Evolutionary conservation across 2,888 invertebrate species (phyloP).

Genomic region (Lochmaea crataegi): DNA sequence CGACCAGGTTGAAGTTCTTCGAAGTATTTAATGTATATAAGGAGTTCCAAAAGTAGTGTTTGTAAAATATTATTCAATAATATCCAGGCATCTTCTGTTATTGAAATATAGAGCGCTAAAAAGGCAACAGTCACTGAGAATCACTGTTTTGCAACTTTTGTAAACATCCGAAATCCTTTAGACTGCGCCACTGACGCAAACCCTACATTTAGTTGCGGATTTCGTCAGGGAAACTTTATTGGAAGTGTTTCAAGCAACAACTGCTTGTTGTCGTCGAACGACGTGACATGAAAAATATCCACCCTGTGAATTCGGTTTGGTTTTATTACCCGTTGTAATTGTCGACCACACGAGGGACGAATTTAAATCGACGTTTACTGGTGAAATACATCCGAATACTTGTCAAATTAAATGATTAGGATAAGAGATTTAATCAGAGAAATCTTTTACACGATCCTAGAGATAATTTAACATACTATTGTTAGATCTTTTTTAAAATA

Average conservation of each 20-base stretch:
- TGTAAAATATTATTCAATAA: no score
- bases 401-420: neutral
- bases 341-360: conserved; percentile 42
- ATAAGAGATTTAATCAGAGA: neutral
- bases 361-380: conserved; percentile 35
- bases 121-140: no score
- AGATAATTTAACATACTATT: no score
- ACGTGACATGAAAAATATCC: conserved; percentile 47
- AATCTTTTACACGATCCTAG: neutral
- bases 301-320: conserved; percentile 47
- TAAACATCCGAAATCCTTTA: neutral
- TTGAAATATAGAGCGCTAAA: no score
- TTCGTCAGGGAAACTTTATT: conserved; percentile 34
- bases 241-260: conserved; percentile 44
- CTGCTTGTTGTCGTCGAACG: conserved; percentile 44
- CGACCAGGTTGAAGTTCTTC: no score
- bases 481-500: no score
- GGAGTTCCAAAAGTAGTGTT: no score
- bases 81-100: no score
- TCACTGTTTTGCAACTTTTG: no score
- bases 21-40: no score
- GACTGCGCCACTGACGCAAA: neutral
- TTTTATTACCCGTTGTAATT: conserved; percentile 59
- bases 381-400: conserved; percentile 22
- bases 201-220: conserved; percentile 28